phyloP scores from a whole-genome alignment of 2,888 invertebrate genomes.

The Cryptus armator region DNA sequence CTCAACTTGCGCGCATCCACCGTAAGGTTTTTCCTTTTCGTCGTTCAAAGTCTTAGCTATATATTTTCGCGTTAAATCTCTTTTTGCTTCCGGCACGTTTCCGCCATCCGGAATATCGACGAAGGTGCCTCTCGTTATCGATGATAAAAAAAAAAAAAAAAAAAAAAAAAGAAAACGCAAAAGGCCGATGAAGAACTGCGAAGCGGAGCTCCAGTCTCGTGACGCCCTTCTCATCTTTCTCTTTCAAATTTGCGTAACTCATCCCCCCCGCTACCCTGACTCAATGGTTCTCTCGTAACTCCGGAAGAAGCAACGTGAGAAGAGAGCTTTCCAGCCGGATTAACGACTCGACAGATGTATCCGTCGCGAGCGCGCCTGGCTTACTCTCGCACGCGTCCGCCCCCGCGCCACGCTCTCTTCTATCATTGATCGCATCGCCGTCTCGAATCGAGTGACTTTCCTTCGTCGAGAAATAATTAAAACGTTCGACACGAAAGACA shows the following conservation, averaged over 20 bases:
- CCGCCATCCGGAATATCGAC: slow-evolving; percentile 47
- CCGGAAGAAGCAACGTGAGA: not conserved
- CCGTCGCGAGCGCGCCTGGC: not conserved
- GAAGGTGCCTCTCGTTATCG: slow-evolving; percentile 61
- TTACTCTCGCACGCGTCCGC: not conserved
- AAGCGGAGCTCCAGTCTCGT: slow-evolving; percentile 31
- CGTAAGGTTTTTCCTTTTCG: slow-evolving; percentile 46
- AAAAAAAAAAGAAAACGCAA: slow-evolving; percentile 24
- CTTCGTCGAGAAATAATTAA: slow-evolving; percentile 14
- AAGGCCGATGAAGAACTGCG: not conserved
- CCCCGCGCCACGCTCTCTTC: not conserved
- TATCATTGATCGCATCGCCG: slow-evolving; percentile 4
- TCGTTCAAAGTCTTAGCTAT: slow-evolving; percentile 36
- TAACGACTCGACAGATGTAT: slow-evolving; percentile 32
- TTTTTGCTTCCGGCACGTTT: slow-evolving; percentile 48
- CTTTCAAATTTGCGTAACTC: slow-evolving; percentile 25
- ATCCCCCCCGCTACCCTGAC: slow-evolving; percentile 3
- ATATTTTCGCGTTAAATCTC: slow-evolving; percentile 15
- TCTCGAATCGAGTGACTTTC: not conserved
- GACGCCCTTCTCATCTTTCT: slow-evolving; percentile 4
- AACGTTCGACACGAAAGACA: not conserved
- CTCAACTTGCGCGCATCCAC: not conserved
- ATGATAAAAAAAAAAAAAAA: not conserved
- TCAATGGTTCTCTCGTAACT: not conserved
- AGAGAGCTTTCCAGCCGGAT: slow-evolving; percentile 28